A percentile compares a stretch with the other conserved stretches of the same genome.
These are phyloP conservation scores for Rotaria sp. DNA, from an alignment of 2,888 invertebrate species.

Conservation along the genomic window DNA sequence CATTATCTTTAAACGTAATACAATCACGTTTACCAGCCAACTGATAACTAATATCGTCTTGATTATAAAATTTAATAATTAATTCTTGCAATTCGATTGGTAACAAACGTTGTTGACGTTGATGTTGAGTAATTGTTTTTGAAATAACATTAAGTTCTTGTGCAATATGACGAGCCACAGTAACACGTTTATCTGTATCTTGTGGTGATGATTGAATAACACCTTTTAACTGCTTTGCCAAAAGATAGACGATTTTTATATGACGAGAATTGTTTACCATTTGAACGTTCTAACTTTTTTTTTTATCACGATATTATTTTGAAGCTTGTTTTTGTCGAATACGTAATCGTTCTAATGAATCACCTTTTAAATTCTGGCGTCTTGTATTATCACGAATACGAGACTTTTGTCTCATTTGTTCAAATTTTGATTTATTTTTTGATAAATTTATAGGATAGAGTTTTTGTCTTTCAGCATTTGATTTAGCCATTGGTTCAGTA, in stretches of 20 bases:
- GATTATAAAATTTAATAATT: not conserved
- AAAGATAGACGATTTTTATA: not conserved
- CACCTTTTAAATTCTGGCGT: not conserved
- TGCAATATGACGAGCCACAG: not conserved
- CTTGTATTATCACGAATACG: not conserved
- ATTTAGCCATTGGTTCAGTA: too few species aligned
- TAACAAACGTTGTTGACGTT: not conserved
- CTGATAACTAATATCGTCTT: not conserved
- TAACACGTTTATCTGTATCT: not conserved
- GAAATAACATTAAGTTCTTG: not conserved
- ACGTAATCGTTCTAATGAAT: not conserved
- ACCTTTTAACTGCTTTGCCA: not conserved
- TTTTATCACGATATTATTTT: not conserved
- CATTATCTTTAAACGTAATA: not conserved
- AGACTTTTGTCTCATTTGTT: not conserved
- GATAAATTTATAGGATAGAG: too few species aligned
- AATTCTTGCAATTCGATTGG: not conserved
- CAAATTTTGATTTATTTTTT: too few species aligned
- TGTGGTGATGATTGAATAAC: not conserved
- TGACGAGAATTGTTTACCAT: not conserved
- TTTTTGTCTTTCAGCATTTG: too few species aligned
- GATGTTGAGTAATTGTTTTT: not conserved
- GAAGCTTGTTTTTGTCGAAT: not conserved
- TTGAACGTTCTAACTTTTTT: not conserved
- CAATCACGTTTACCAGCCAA: not conserved